A percentile compares a stretch with the other conserved stretches of the same genome.
phyloP scores from a whole-genome alignment of 2,888 invertebrate species.

The Drosophila greeni region DNA sequence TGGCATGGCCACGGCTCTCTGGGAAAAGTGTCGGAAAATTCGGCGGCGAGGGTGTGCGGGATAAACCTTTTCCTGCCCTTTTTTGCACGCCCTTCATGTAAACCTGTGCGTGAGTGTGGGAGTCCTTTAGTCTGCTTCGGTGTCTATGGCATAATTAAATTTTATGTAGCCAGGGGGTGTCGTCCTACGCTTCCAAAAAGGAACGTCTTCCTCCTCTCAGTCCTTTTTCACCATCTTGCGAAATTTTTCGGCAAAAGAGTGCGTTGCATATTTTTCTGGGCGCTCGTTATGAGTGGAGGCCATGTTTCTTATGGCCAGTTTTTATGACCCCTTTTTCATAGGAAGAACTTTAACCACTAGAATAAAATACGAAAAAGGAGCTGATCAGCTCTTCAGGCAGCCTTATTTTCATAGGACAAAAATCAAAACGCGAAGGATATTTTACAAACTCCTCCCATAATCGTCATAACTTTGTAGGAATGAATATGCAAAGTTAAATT shows the following conservation, averaged over 20 bases:
- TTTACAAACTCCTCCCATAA: not conserved
- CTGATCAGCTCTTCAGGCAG: not conserved
- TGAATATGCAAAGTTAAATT: not conserved
- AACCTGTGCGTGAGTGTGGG: constrained; percentile 6
- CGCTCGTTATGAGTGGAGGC: constrained; percentile 4
- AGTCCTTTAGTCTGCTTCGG: constrained; percentile 28
- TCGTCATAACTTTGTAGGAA: not conserved
- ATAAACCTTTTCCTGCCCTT: constrained; percentile 59
- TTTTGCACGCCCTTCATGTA: constrained; percentile 43
- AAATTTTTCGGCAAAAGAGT: constrained; percentile 19
- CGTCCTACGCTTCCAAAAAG: constrained; percentile 3
- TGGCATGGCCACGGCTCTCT: constrained; percentile 39
- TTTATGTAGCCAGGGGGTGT: constrained; percentile 52
- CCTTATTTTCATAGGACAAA: not conserved
- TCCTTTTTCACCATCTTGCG: not conserved
- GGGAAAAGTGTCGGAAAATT: constrained; percentile 1
- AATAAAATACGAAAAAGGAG: not conserved
- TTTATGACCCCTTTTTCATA: not conserved
- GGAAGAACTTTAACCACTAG: not conserved
- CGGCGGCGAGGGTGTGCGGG: constrained; percentile 13
- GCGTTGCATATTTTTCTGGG: constrained; percentile 19
- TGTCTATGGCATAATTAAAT: constrained; percentile 68
- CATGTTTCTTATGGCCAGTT: constrained; percentile 3
- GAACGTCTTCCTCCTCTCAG: constrained; percentile 19
- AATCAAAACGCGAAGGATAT: too few species aligned